These are phyloP conservation scores for Epicampocera succincta DNA, from an alignment of 2,888 invertebrate species.

Conservation along the genomic window DNA sequence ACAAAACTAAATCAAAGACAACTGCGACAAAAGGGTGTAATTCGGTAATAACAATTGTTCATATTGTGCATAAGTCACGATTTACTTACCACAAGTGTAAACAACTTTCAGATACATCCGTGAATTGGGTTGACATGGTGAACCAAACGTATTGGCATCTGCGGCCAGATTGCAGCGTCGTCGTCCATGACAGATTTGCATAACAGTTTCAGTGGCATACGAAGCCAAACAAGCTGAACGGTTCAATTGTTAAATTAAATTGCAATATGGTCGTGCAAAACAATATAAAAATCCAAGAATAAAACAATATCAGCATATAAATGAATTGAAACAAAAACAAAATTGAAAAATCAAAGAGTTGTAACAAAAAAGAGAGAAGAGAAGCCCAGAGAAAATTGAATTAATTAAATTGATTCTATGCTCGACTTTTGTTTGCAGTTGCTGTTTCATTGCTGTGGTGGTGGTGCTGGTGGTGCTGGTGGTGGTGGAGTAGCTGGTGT, in stretches of 20 bases:
- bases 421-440: conserved; percentile 19
- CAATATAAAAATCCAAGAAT: conserved; percentile 13
- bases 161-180: conserved; percentile 90
- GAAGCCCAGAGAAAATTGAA: conserved; percentile 49
- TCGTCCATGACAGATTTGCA: conserved; percentile 93
- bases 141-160: conserved; percentile 92
- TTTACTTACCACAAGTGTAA: conserved; percentile 91
- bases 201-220: conserved; percentile 94
- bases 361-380: conserved; percentile 2
- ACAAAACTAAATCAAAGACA: conserved; percentile 46
- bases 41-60: conserved; percentile 48
- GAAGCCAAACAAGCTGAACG: conserved; percentile 92
- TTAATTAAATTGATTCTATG: conserved; percentile 63
- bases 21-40: conserved; percentile 19
- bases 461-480: background rate
- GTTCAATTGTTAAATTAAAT: conserved; percentile 67
- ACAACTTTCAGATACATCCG: conserved; percentile 93
- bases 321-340: conserved; percentile 3
- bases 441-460: background rate
- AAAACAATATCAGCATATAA: conserved; percentile 22
- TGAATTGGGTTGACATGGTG: conserved; percentile 90
- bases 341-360: conserved; percentile 1
- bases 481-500: too few species aligned
- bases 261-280: conserved; percentile 37
- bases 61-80: conserved; percentile 55